Evolutionary conservation across 2,888 invertebrate species (phyloP), one percentile per base, ranked within the genome.

Genomic region (Argyresthia goedartella): DNA sequence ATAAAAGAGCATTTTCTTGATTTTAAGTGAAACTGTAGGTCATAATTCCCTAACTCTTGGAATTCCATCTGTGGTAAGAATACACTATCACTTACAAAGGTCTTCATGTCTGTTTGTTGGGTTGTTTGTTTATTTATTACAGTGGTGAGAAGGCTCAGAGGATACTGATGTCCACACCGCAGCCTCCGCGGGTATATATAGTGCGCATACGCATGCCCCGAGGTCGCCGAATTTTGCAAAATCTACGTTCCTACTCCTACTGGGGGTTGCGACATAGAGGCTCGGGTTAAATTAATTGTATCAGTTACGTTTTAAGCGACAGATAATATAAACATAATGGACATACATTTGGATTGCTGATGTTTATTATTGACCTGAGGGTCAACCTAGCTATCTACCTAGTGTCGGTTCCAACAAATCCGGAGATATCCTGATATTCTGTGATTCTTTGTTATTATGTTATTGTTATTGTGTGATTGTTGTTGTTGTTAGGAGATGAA

Each of bases 81-180:
- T 4, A 11, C 13, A 44, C 8, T 9, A 14, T 43, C 50, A 55
- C 72, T 72, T 57, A 72, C 72, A 55, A 67, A 66, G 50, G 64
- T 53, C 58, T 66, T 72, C 72, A 72, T 72, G 54, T 51, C 58
- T 34, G 10, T 25, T n/a, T 6, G n/a, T 16, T 41, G 43, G 34
- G 13, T 53, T 52, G 52, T 34, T 57, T 41, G 6, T 43, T 43
- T 43, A 11, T 25, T 47, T 10, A 11, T 34, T 25, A 25, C 25
- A 8, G 4, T n/a, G 33, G 33, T 10, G 47, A 25, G 47, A 34
- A 34, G 25, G 52, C 48, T 54, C 54, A 54, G 54, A 53, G 53
- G 50, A 57, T 52, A 51, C 53, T 50, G 54, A 14, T 50, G 55
- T 51, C 62, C 61, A 62, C 60, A 58, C 59, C 54, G 50, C 44